Evolutionary conservation across 1,140 invertebrate genomes (phyloP), one percentile per base, ranked within the genome.

Genomic region (Pogonus chalceus): DNA sequence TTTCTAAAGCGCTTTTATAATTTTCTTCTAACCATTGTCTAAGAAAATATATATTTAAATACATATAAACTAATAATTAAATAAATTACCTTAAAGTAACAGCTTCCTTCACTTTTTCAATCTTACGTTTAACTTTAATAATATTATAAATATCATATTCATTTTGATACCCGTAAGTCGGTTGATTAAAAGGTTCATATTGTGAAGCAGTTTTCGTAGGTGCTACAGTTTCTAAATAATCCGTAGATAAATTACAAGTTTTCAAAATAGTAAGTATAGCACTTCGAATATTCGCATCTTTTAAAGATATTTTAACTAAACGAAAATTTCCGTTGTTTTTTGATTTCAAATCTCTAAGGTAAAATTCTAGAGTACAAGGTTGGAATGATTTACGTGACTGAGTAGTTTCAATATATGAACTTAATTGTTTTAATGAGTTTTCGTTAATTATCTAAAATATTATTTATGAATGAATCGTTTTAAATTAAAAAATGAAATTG

Each of bases 371-470:
- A 23, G 73, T 76, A 21, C 79, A 76, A 43, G 83, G 73, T 51
- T 76, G 63, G 51, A 79, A 66, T 53, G 76, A 71, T 66, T 76
- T 70, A 61, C 78, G 76, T 63, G 80, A 75, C 65, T 88, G 80
- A 56, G 89, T 69, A 53, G 75, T 79, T 69, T 92, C 84, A 58
- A 96, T 69, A 62, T 90, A 82, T 35, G 84, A 87, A 74, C 90
- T 94, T 35, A 96, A 70, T 57, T 84, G 79, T 70, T 95, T 92
- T 54, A 96, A 69, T 1, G 91, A 94, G 65, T 90, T 83, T 73
- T 96, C 92, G 79, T 96, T 96, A 1, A 88, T 84, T 55, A 81
- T 80, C 84, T 93, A 20, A 52, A 35, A 52, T 55, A 57, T 48
- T 52, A 43, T 59, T 49, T n/a, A 23, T 37, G 23, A 55, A 46